These are phyloP conservation scores for Oncorhynchus clarkii DNA, from an alignment of 2,113 vertebrate species.

Conservation along the genomic window DNA sequence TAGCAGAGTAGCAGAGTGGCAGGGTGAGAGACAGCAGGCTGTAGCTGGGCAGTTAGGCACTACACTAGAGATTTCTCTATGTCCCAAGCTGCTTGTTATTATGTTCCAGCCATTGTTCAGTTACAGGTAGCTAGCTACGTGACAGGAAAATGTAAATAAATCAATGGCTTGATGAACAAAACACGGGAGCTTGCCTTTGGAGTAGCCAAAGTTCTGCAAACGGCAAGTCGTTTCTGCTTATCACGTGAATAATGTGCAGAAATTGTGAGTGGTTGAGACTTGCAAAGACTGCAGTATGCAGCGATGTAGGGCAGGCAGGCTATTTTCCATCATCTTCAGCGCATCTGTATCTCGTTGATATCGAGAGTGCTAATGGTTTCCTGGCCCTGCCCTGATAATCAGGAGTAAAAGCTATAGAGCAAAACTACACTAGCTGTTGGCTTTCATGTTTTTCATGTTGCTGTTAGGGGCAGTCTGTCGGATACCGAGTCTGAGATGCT, in stretches of 20 bases:
- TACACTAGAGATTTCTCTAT: too few relatives aligned
- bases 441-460: background rate
- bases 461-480: background rate
- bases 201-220: background rate
- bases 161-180: too few relatives aligned
- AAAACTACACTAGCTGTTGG: too few relatives aligned
- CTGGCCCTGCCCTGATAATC: background rate
- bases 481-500: constrained; percentile 29
- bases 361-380: background rate
- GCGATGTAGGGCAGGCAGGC: background rate
- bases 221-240: background rate
- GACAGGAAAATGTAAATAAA: too few relatives aligned
- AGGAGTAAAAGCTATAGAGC: background rate
- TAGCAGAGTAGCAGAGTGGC: background rate
- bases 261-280: too few relatives aligned
- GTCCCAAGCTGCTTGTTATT: too few relatives aligned
- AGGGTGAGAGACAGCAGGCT: background rate
- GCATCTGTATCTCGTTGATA: background rate
- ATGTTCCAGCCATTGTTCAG: too few relatives aligned
- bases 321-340: background rate
- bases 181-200: too few relatives aligned
- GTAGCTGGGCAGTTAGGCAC: background rate
- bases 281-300: background rate
- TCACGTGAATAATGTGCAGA: background rate
- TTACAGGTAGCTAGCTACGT: too few relatives aligned